Evolutionary conservation across 2,113 vertebrate species (phyloP).

Genomic region (Anser brachyrhynchus): DNA sequence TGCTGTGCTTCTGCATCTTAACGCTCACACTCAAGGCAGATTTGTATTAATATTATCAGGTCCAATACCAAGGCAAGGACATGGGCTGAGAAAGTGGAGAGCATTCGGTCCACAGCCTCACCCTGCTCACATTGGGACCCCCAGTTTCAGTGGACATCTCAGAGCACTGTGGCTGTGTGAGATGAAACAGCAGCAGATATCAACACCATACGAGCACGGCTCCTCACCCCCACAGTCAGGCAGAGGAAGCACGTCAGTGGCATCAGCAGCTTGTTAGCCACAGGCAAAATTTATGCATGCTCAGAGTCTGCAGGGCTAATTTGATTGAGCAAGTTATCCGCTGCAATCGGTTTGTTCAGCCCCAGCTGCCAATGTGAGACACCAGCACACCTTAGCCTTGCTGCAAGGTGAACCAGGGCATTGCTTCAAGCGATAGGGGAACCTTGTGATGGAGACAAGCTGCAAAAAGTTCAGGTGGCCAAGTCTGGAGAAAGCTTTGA

Average conservation of each 20-base stretch:
- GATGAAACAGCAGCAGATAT: accelerated
- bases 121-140: accelerated
- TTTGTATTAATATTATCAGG: not conserved
- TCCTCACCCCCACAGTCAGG: accelerated
- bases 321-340: not conserved
- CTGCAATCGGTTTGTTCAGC: not conserved
- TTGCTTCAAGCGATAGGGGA: not conserved
- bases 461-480: not conserved
- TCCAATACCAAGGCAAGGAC: not conserved
- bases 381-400: not conserved
- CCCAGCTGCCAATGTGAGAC: not conserved
- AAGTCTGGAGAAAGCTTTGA: not conserved
- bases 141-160: not conserved
- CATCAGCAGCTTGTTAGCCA: not conserved
- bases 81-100: not conserved
- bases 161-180: accelerated
- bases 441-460: accelerated
- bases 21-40: not conserved
- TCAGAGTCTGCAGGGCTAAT: not conserved
- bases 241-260: not conserved
- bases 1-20: not conserved
- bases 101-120: accelerated
- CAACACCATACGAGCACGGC: accelerated
- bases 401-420: not conserved
- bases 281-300: accelerated